Conservation (phyloP, 1,140 invertebrate genomes). For the Chironomus striatipennis region DNA sequence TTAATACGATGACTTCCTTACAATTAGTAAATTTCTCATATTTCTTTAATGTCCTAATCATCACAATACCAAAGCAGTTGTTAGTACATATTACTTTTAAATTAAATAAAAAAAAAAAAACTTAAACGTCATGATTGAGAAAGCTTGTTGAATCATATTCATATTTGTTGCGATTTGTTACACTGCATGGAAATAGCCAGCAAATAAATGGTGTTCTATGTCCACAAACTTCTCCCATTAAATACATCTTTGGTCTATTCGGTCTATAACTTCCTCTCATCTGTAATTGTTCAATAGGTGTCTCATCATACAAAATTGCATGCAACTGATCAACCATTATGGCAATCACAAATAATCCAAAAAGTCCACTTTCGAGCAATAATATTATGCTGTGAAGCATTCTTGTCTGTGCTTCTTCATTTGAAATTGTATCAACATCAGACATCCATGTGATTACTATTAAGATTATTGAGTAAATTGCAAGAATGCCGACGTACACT, state of each 20-base stretch:
- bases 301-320: conserved; percentile 60
- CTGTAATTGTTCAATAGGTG: conserved; percentile 70
- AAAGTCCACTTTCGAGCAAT: conserved; percentile 71
- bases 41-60: background rate
- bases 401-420: conserved; percentile 59
- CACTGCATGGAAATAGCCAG: conserved; percentile 57
- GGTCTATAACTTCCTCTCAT: conserved; percentile 56
- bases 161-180: conserved; percentile 42
- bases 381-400: conserved; percentile 81
- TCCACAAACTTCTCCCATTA: conserved; percentile 74
- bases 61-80: background rate
- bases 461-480: conserved; percentile 59
- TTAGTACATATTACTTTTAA: background rate
- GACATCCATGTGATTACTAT: conserved; percentile 66
- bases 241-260: conserved; percentile 54
- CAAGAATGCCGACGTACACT: conserved; percentile 61
- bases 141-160: conserved; percentile 45
- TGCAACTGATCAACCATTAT: conserved; percentile 85
- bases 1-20: no score
- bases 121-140: conserved; percentile 50
- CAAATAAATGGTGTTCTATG: conserved; percentile 52
- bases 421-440: conserved; percentile 64
- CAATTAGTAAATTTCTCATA: no score
- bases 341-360: conserved; percentile 83
- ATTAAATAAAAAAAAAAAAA: no score